Evolutionary conservation across 2,888 invertebrate genomes (phyloP), one percentile per base, ranked within the genome.

Genomic region (Listrodromus nycthemerus): DNA sequence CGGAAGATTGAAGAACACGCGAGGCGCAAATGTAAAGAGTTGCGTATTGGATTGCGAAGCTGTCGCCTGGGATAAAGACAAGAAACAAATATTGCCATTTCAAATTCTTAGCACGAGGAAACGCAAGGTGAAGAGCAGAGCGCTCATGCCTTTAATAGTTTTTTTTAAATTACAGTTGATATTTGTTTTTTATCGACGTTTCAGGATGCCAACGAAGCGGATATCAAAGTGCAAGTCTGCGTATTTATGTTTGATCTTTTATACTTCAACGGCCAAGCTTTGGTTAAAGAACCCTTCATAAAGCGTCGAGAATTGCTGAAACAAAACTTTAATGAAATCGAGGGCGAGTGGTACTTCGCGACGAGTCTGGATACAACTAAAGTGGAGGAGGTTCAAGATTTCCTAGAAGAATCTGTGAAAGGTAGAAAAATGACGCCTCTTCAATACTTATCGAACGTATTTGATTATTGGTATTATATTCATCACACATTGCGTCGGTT

Each of bases 41-140:
- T 99, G 98, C 92, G 97, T 99, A 89, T 94, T 99, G 81, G 99
- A 99, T 94, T 97, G 98, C 86, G 99, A 99, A 94, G 98, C 98
- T 4, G 99, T 99, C 1, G 99, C 99, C 0, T 99, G 98, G 97
- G 99, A 99, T 94, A 94, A 94, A 1, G 97, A 96, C 87, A 96
- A 96, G 52, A 96, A 98, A 91, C 96, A 97, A 92, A 99, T 99
- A 89, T 94, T 99, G 86, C 99, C 99, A 1, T 99, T 99, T 94
- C 99, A 99, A 94, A 95, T 99, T 10, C 95, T 99, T 16, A 98
- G 98, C 86, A 99, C 99, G 0, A 95, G 99, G 81, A 99, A 99
- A 93, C 95, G 98, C 90, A 99, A 99, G 95, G 98, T 96, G 89
- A 87, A 30, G 7, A 6, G 7, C n/a, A 61, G n/a, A 30, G 80